These are phyloP conservation scores for Corythornis madagascariensis DNA, from an alignment of 2,113 vertebrate species.

Conservation along the genomic window DNA sequence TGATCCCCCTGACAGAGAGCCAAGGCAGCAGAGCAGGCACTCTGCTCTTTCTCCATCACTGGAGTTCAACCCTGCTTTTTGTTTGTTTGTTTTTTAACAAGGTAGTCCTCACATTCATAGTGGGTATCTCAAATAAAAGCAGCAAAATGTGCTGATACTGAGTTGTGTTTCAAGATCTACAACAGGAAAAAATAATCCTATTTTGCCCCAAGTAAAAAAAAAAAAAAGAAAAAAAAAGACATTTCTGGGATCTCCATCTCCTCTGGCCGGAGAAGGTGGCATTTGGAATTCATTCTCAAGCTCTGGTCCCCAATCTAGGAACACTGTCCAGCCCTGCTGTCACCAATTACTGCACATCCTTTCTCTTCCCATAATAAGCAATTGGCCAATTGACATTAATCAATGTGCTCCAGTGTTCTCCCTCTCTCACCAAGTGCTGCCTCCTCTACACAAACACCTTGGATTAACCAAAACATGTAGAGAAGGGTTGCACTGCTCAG, in stretches of 20 bases:
- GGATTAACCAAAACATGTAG: neutral
- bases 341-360: neutral
- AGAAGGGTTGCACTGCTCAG: neutral
- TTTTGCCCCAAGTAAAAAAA: neutral
- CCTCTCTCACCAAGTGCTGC: neutral
- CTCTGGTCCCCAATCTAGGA: neutral
- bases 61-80: neutral
- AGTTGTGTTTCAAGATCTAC: neutral
- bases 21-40: neutral
- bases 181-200: neutral
- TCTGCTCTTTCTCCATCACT: neutral
- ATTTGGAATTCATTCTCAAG: neutral
- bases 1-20: neutral
- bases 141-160: neutral
- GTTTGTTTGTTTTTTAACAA: neutral
- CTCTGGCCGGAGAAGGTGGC: neutral
- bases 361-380: neutral
- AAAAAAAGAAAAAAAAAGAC: neutral
- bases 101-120: neutral
- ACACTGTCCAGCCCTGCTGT: neutral
- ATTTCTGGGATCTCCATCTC: neutral
- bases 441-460: neutral
- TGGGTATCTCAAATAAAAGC: neutral
- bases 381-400: conserved; percentile 32
- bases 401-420: neutral